A percentile compares a stretch with the other conserved stretches of the same genome.
Evolutionary conservation across 2,797 vertebrate species (phyloP).

Genomic region (Anomalospiza imberbis): DNA sequence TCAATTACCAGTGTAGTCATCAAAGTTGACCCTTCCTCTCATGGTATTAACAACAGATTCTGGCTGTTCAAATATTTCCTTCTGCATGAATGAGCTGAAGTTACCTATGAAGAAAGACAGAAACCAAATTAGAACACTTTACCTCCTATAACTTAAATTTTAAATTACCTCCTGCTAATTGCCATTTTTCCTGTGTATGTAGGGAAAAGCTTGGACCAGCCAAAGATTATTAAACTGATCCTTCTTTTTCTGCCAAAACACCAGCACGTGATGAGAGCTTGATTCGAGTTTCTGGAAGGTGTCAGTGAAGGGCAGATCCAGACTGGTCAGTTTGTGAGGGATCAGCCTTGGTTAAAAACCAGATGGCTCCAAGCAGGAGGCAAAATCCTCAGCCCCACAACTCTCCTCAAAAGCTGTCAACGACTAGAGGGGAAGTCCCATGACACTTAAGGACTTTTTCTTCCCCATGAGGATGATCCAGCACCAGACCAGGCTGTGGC

Average conservation of each 20-base stretch:
- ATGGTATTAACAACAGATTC: constrained; percentile 98
- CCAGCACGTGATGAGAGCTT: background rate
- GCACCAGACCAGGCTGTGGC: background rate
- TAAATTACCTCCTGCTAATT: background rate
- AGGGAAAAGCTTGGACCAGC: background rate
- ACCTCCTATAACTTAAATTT: background rate
- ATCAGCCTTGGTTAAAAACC: background rate
- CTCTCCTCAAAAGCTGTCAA: background rate
- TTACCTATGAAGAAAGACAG: constrained; percentile 79
- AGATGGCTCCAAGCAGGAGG: background rate
- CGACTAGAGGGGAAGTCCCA: background rate
- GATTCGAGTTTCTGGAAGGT: background rate
- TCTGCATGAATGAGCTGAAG: constrained; percentile 99
- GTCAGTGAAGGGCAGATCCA: background rate
- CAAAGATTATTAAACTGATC: background rate
- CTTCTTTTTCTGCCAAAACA: background rate
- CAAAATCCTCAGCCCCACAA: background rate
- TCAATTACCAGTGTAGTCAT: constrained; percentile 89
- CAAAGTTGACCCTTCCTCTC: constrained; percentile 98
- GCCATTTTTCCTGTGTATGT: background rate
- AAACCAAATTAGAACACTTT: background rate
- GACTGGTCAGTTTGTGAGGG: background rate
- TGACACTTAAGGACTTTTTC: accelerated
- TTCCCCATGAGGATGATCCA: background rate
- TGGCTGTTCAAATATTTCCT: constrained; percentile 98